Evolutionary conservation across 2,797 vertebrate species (phyloP), one percentile per base, ranked within the genome.

Genomic region (Luscinia luscinia): DNA sequence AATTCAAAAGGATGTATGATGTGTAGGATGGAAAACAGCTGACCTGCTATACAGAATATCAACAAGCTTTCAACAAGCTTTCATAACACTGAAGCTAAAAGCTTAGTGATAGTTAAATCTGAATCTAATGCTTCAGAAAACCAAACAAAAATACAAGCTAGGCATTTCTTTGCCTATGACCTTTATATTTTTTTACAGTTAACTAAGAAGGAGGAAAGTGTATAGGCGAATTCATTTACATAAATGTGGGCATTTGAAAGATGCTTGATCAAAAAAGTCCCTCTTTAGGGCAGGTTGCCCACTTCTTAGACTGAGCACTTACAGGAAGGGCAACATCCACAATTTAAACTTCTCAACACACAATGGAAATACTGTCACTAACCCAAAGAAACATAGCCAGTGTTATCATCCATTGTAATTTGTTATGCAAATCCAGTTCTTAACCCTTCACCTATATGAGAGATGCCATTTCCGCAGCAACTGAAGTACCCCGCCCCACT

Each of bases 61-160:
- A 93, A 91, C 83, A 66, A 88, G 92, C 94, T 93, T 95, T 96
- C 93, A 95, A 94, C 92, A 83, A 84, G 93, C 84, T 91, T 95
- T 94, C 92, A 92, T 80, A 75, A 85, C 38, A 66, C 58, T 63
- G 41, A 75, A 69, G 62, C 62, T 87, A 75, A 84, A 94, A 89
- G 48, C 62, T 83, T 61, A 32, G 24, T 22, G 49, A 79, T 61
- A 90, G 77, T 88, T 96, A 95, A 90, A 95, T 96, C 69, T 87
- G 32, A 87, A 92, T 48, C 51, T 75, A 91, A 90, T 77, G 32
- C 82, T 87, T 89, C 61, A 94, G 76, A 73, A 80, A 95, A 61
- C 46, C 48, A 78, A 90, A 86, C n/a, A 62, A 81, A 94, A 94
- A 94, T 84, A 89, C 66, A 85, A 87, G 75, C 64, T 70, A 85